Base-by-base conservation (phyloP, 2,888 invertebrate species). In the Andrena flavipes region DNA sequence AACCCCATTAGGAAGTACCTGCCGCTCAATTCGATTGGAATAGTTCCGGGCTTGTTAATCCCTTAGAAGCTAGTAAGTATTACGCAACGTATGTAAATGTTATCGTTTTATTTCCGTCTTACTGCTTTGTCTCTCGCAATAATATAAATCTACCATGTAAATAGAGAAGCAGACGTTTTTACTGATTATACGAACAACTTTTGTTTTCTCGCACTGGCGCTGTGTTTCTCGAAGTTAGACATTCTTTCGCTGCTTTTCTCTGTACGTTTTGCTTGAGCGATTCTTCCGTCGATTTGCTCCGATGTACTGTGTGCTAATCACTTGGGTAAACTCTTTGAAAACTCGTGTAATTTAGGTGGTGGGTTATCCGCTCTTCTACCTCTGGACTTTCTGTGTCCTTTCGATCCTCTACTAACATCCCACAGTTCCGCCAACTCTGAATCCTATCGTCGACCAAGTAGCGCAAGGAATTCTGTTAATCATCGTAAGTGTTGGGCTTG, bases 1-100 rank as follows among this genome's bases (percentile, higher is more conserved):
- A 63, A 63, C 71, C 49, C 77, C 79, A 82, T 76, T 86, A 94
- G 94, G 95, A 95, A 84, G 94, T 96, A 81, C 96, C 96, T 64
- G 95, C 95, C 76, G 96, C 96, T 69, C 96, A 97, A 91, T 97
- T 97, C 94, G 97, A 97, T 94, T 97, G 97, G 97, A 96, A 95
- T 90, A 95, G 95, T 89, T 96, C 96, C 89, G 97, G 97, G 78
- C 94, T 97, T 76, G 95, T 96, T 48, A 97, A 97, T 94, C 97
- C 97, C 74, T 94, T 97, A 87, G 97, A 97, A 93, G 91, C 92
- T 85, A 93, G 94, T 94, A 90, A 93, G 93, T 93, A 91, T 84
- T 74, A 29, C 20, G 23, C 60, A 65, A 59, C 62, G n/a, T 68
- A 48, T 51, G 26, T 67, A 67, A 16, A 29, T 48, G 10, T 49